These are phyloP conservation scores for Popillia japonica DNA, from an alignment of 1,140 invertebrate species.

Conservation along the genomic window DNA sequence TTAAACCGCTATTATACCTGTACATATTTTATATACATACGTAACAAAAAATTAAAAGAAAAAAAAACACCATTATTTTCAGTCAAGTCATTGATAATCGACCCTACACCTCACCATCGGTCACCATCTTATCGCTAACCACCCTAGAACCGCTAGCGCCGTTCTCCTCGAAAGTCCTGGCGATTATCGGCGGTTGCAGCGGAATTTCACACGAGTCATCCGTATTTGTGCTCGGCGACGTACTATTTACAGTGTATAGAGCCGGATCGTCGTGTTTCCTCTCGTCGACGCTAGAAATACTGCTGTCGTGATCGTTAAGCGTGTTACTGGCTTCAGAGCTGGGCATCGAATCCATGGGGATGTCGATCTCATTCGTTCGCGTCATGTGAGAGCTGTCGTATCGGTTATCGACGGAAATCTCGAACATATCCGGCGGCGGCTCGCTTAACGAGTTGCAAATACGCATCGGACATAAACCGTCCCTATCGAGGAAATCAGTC, in stretches of 20 bases:
- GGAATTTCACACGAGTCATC: conserved; percentile 56
- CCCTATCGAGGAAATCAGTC: conserved; percentile 23
- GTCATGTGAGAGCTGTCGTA: not conserved
- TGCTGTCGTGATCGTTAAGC: conserved; percentile 3
- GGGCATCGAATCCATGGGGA: not conserved
- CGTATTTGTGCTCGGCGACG: conserved; percentile 47
- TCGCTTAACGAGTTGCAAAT: conserved; percentile 60
- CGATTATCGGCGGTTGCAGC: conserved; percentile 53
- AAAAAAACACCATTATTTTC: conserved; percentile 27
- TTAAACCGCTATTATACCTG: conserved; percentile 27
- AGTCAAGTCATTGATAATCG: not conserved
- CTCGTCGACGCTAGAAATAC: not conserved
- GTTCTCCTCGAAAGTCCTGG: conserved; percentile 33
- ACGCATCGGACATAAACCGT: conserved; percentile 53
- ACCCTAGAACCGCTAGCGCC: not conserved
- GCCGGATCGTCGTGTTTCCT: conserved; percentile 23
- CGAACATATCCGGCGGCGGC: conserved; percentile 60
- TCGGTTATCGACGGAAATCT: conserved; percentile 47
- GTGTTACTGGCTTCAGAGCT: not conserved
- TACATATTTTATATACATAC: conserved; percentile 35
- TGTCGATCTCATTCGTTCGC: not conserved
- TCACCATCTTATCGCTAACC: not conserved
- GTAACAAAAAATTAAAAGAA: conserved; percentile 29
- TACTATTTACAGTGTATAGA: conserved; percentile 36
- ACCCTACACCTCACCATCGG: not conserved